Evolutionary conservation across 2,888 invertebrate genomes (phyloP), one percentile per base, ranked within the genome.

Genomic region (Conistra vaccinii): DNA sequence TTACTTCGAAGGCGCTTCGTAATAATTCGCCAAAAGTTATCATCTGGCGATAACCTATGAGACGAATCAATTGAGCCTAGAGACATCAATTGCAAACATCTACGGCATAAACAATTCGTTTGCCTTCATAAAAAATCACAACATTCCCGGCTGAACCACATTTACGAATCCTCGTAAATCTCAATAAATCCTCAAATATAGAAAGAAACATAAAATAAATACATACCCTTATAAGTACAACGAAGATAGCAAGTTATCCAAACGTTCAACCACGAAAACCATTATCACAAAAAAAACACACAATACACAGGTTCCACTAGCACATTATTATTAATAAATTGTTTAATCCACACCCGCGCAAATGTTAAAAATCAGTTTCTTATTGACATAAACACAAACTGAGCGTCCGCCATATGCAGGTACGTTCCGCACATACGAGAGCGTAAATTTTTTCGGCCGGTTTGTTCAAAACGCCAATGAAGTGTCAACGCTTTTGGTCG

Each of bases 371-470:
- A 95, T 96, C 95, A 95, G 95, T 94, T 94, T 93, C 93, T 94
- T 96, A 96, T 96, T 96, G 96, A 96, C 96, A 96, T 96, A 96
- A 96, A 96, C 96, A 96, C 96, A 96, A 96, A 96, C 96, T 94
- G 94, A 94, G 93, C 94, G 94, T 96, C 95, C 95, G 96, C 96
- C 96, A 96, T 96, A 96, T 96, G 96, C 96, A 96, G 93, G 91
- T 92, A 92, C 95, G 95, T 96, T 96, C 94, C 86, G 92, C 90
- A 94, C 92, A 92, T 93, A 90, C 90, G 69, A 80, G 81, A 84
- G 85, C 73, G 78, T 81, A 74, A 83, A 86, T 71, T 77, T 85
- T 84, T 85, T 77, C 63, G 71, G 71, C 78, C 62, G 78, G 87
- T 80, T 87, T 88, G 90, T 89, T 89, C 89, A 79, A 83, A 81